These are phyloP conservation scores for Ctenosaura bakeri DNA, from an alignment of 2,797 vertebrate genomes.

Conservation along the genomic window DNA sequence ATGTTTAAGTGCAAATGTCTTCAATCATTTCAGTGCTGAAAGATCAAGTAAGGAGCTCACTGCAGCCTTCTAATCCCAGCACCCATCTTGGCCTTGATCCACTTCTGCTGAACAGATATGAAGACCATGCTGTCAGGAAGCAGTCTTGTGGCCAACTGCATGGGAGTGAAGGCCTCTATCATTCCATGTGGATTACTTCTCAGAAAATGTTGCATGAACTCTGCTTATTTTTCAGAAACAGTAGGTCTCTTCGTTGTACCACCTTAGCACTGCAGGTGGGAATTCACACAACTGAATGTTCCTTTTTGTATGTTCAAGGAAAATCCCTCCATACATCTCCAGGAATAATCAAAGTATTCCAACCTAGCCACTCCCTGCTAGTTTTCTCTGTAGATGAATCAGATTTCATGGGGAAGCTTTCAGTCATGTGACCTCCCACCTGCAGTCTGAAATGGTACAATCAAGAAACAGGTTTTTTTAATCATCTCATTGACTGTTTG, in stretches of 20 bases:
- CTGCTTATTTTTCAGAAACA: background rate
- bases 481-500: background rate
- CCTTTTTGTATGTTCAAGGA: background rate
- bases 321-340: too few relatives aligned
- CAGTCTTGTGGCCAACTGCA: too few relatives aligned
- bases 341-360: background rate
- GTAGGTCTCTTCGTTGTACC: background rate
- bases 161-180: background rate
- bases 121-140: too few relatives aligned
- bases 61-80: too few relatives aligned
- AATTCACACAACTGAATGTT: background rate
- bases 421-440: background rate
- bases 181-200: background rate
- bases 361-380: background rate
- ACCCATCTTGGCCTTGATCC: too few relatives aligned
- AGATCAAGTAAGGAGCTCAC: too few relatives aligned
- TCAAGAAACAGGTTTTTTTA: background rate
- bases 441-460: background rate
- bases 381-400: background rate
- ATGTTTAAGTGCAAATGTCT: too few relatives aligned
- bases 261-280: background rate
- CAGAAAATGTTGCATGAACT: background rate
- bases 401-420: background rate
- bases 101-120: too few relatives aligned
- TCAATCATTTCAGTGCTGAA: too few relatives aligned